These are phyloP conservation scores for Datnioides undecimradiatus DNA, from an alignment of 2,113 vertebrate species.

Conservation along the genomic window DNA sequence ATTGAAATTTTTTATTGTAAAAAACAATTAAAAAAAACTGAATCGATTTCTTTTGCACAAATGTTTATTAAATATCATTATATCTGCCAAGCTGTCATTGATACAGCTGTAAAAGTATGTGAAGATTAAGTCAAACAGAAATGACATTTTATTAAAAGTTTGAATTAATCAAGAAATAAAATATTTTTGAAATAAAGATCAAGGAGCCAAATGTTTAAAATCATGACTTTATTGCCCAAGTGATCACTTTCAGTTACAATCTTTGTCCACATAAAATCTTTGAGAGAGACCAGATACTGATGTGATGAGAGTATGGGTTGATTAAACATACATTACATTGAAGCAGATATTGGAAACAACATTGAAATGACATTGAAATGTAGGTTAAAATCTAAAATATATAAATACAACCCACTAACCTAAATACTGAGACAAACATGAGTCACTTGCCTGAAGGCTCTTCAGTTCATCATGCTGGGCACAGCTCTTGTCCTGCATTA, in stretches of 20 bases:
- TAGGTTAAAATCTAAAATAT: neutral
- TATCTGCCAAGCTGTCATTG: neutral
- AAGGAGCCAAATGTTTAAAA: neutral
- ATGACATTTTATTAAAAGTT: neutral
- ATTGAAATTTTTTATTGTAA: neutral
- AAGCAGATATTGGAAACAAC: too few species aligned
- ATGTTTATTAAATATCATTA: neutral
- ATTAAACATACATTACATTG: too few species aligned
- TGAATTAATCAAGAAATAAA: neutral
- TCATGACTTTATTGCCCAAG: neutral
- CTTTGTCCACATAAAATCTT: neutral
- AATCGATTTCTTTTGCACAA: neutral
- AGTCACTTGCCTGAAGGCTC: neutral
- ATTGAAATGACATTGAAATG: too few species aligned
- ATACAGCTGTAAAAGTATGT: neutral
- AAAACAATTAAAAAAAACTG: too few species aligned
- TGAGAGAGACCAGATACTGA: neutral
- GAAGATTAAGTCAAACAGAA: neutral
- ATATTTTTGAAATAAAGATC: neutral
- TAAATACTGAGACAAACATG: neutral
- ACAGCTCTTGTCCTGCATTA: slow-evolving; percentile 38
- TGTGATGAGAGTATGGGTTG: too few species aligned
- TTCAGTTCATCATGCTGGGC: slow-evolving; percentile 1
- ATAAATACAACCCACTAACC: neutral
- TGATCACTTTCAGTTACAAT: neutral